Percentiles rank a stretch among this genome's conserved stretches.
Evolutionary conservation across 2,888 invertebrate species (phyloP).

Genomic region (Lissocephala sabroskyi): DNA sequence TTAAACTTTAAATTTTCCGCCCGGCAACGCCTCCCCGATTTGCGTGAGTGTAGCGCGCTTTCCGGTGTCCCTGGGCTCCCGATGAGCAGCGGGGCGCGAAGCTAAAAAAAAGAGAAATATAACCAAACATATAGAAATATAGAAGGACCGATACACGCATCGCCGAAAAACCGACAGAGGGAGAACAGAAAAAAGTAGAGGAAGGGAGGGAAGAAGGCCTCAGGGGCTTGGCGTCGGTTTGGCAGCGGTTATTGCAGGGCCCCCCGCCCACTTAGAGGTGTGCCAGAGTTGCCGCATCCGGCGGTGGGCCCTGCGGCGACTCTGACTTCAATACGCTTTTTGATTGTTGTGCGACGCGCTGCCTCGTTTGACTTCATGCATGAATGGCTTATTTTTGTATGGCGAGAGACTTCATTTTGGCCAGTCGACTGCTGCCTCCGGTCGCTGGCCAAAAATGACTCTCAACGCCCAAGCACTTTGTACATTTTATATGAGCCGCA

Average conservation of each 20-base stretch:
- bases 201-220: constrained; percentile 29
- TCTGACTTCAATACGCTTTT: constrained; percentile 56
- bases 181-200: not conserved
- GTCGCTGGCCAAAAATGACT: constrained; percentile 34
- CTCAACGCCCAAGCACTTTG: constrained; percentile 47
- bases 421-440: constrained; percentile 12
- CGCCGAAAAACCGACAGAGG: no score
- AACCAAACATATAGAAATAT: no score
- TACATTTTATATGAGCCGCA: constrained; percentile 54
- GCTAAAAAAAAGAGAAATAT: no score
- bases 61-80: no score
- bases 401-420: constrained; percentile 11
- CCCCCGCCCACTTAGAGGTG: constrained; percentile 6
- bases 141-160: no score
- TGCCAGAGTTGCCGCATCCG: no score
- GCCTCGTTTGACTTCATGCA: constrained; percentile 52
- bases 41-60: no score
- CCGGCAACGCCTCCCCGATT: no score
- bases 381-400: constrained; percentile 39
- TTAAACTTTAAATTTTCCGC: no score
- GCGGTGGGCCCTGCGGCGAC: constrained; percentile 38
- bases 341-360: constrained; percentile 47
- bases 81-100: no score
- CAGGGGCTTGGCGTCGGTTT: constrained; percentile 53
- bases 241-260: constrained; percentile 54